Evolutionary conservation across 2,888 invertebrate species (phyloP).

Genomic region (Diarsia dahlii): DNA sequence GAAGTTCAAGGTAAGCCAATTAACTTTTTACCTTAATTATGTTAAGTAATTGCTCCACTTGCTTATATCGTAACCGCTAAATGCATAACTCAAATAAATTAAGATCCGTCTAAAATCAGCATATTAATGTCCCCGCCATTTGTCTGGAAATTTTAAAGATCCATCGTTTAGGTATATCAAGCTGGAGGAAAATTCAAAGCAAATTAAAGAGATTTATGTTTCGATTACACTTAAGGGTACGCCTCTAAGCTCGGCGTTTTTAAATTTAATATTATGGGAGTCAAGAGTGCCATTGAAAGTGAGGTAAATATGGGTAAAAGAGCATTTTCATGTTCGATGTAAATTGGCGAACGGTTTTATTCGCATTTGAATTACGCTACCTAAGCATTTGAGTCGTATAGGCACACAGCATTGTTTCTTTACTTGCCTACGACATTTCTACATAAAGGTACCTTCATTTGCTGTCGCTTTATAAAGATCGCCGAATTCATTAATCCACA

Average conservation of each 20-base stretch:
- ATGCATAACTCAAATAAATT: conserved; percentile 34
- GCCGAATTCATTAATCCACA: conserved; percentile 55
- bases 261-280: conserved; percentile 63
- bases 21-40: conserved; percentile 28
- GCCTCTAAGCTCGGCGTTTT: conserved; percentile 61
- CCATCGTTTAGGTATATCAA: conserved; percentile 59
- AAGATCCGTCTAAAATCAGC: conserved; percentile 17
- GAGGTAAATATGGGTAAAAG: conserved; percentile 56
- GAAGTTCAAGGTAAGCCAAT: conserved; percentile 49
- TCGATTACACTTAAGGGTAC: conserved; percentile 61
- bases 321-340: conserved; percentile 57
- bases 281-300: conserved; percentile 57
- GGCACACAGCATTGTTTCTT: conserved; percentile 22
- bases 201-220: conserved; percentile 67
- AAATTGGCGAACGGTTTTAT: conserved; percentile 45
- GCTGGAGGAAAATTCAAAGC: conserved; percentile 59
- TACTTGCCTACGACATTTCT: background rate
- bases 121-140: conserved; percentile 40
- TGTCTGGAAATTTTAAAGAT: conserved; percentile 47
- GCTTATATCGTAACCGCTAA: conserved; percentile 13
- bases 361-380: conserved; percentile 27
- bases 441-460: conserved; percentile 28
- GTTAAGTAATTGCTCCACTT: conserved; percentile 43
- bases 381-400: conserved; percentile 8
- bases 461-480: conserved; percentile 38